A percentile compares a stretch with the other conserved stretches of the same genome.
These are phyloP conservation scores for Gryllus bimaculatus DNA, from an alignment of 1,140 invertebrate species.

Conservation along the genomic window DNA sequence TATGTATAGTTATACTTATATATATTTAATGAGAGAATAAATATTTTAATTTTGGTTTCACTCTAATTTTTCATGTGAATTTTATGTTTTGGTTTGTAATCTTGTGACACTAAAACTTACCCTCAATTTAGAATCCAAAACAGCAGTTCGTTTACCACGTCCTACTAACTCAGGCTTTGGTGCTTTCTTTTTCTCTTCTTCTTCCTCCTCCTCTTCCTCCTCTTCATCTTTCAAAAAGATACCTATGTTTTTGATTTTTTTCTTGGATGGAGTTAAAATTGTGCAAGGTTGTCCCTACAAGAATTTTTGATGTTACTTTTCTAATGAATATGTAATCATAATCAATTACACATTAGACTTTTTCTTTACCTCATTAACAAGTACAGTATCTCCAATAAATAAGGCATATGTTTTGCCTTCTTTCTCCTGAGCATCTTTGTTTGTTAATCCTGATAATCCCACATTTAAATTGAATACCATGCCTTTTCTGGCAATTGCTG, in stretches of 20 bases:
- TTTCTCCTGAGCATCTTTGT: slow-evolving; percentile 73
- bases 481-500: slow-evolving; percentile 71
- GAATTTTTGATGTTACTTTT: not conserved
- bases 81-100: too few species aligned
- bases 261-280: slow-evolving; percentile 85
- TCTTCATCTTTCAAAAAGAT: slow-evolving; percentile 90
- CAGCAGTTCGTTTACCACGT: slow-evolving; percentile 82
- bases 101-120: slow-evolving; percentile 34
- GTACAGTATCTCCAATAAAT: slow-evolving; percentile 93
- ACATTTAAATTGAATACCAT: slow-evolving; percentile 97
- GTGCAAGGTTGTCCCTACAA: slow-evolving; percentile 64
- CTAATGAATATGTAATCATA: too few species aligned
- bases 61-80: too few species aligned
- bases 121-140: slow-evolving; percentile 89
- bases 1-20: too few species aligned
- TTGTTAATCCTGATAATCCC: slow-evolving; percentile 80
- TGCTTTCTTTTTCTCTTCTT: slow-evolving; percentile 59
- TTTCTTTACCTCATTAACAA: slow-evolving; percentile 70
- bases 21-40: not conserved
- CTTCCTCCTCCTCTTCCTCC: slow-evolving; percentile 68
- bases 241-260: slow-evolving; percentile 92
- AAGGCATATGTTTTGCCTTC: slow-evolving; percentile 86
- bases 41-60: too few species aligned
- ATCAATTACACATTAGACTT: not conserved
- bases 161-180: slow-evolving; percentile 51